These are phyloP conservation scores for Cancer borealis DNA, from an alignment of 2,888 invertebrate genomes.

Conservation along the genomic window DNA sequence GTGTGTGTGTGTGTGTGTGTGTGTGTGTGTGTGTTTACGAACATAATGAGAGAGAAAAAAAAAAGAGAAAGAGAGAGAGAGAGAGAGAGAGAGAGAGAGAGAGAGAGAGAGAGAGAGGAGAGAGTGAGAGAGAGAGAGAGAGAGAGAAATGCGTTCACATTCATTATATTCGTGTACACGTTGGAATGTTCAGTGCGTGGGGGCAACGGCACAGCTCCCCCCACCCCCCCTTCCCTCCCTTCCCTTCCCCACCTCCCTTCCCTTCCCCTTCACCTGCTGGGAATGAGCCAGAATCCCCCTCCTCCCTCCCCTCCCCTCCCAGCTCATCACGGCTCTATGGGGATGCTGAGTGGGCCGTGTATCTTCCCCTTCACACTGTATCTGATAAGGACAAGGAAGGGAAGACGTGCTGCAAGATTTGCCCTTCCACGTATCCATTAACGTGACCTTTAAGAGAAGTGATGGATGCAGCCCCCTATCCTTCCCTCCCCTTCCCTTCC, in stretches of 20 bases:
- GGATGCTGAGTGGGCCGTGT: slow-evolving; percentile 26
- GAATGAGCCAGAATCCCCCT: neutral
- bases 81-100: slow-evolving; percentile 14
- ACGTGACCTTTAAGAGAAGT: slow-evolving; percentile 34
- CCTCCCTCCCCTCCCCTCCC: neutral
- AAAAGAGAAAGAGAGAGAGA: slow-evolving; percentile 22
- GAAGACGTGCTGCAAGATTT: neutral
- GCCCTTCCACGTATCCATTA: slow-evolving; percentile 13
- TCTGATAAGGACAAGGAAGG: slow-evolving; percentile 28
- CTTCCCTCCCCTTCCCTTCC: neutral
- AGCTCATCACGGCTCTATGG: slow-evolving; percentile 29
- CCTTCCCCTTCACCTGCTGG: neutral
- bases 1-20: neutral
- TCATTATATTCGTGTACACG: slow-evolving; percentile 34
- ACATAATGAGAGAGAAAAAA: neutral
- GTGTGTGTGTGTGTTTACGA: neutral
- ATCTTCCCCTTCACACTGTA: neutral
- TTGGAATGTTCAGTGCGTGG: slow-evolving; percentile 11
- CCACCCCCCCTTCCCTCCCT: neutral
- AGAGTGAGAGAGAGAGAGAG: slow-evolving; percentile 14
- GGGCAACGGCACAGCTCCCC: neutral
- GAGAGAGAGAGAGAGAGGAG: slow-evolving; percentile 10
- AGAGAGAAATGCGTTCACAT: slow-evolving; percentile 5
- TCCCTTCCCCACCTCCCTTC: neutral
- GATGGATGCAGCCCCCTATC: neutral